phyloP scores from a whole-genome alignment of 2,797 vertebrate species.

The Coreius guichenoti region DNA sequence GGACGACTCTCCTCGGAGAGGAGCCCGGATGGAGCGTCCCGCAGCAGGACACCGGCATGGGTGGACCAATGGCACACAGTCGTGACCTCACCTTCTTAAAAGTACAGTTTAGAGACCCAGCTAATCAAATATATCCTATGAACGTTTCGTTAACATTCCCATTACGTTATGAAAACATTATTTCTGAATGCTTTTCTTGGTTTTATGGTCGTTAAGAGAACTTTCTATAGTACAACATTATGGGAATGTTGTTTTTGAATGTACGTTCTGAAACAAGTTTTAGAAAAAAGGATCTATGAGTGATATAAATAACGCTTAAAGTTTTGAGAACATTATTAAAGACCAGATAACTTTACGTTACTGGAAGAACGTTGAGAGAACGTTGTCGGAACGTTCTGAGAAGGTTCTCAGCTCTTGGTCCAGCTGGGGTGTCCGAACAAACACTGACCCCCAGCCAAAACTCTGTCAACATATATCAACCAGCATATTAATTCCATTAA shows the following conservation, averaged over 20 bases:
- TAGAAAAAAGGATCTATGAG: not conserved
- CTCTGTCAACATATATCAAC: constrained; percentile 22
- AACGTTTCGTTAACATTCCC: not conserved
- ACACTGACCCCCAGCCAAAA: constrained; percentile 30
- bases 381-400: not conserved
- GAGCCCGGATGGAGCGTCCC: constrained; percentile 64
- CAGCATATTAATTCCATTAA: not conserved
- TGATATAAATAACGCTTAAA: not conserved
- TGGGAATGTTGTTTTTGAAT: not conserved
- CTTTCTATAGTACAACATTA: not conserved
- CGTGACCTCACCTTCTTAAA: not conserved
- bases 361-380: not conserved
- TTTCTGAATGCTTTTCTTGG: not conserved
- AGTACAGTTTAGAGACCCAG: not conserved
- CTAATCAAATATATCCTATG: not conserved
- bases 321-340: not conserved
- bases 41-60: constrained; percentile 69
- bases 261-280: not conserved
- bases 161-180: not conserved
- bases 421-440: constrained; percentile 28
- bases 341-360: not conserved
- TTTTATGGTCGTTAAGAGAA: not conserved
- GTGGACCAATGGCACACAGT: constrained; percentile 68
- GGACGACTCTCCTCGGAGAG: constrained; percentile 70
- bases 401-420: not conserved